Evolutionary conservation across 1,140 invertebrate species (phyloP), one percentile per base, ranked within the genome.

Genomic region (Pachypeltis micranthus): DNA sequence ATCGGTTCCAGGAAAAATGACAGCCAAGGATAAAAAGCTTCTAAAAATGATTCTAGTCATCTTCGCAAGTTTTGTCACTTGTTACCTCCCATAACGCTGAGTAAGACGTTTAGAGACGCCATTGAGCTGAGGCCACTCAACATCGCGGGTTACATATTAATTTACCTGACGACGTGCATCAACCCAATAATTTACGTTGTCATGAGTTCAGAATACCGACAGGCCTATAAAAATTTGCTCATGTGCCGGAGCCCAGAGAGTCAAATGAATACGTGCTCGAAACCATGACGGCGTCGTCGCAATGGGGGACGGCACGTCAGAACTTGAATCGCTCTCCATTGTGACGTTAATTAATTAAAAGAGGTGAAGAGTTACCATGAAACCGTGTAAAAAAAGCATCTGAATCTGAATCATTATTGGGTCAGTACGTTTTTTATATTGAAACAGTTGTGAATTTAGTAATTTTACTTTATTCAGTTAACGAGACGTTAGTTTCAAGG

Each of bases 121-220:
- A 78, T 83, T 19, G 81, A 86, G 56, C 79, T 83, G 69, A 78
- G 82, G 10, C 78, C 81, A 1, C 76, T 87, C 2, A 87, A 90
- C 65, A 87, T 91, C 7, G 81, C 85, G 24, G 85, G 86, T 0
- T 91, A 91, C 66, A 79, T 91, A 23, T 75, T 90, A 1, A 89
- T 91, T 69, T 91, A 91, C 72, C 72, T 90, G 63, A 90, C 87
- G 1, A 87, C 87, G 24, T 92, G 89, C 70, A 88, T 91, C 63
- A 93, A 93, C 74, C 90, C 90, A 0, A 81, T 93, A n/a, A 90
- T 93, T 59, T 92, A 92, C 71, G 89, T 91, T 12, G 83, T 90
- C 1, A 93, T 91, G 86, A 91, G 88, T 66, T 86, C 84, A 0
- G 90, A 92, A 68, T 93, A 93, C 69, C 78, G 90, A 29, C 84